Conservation (phyloP, 2,797 vertebrate species). For the Labroides dimidiatus region DNA sequence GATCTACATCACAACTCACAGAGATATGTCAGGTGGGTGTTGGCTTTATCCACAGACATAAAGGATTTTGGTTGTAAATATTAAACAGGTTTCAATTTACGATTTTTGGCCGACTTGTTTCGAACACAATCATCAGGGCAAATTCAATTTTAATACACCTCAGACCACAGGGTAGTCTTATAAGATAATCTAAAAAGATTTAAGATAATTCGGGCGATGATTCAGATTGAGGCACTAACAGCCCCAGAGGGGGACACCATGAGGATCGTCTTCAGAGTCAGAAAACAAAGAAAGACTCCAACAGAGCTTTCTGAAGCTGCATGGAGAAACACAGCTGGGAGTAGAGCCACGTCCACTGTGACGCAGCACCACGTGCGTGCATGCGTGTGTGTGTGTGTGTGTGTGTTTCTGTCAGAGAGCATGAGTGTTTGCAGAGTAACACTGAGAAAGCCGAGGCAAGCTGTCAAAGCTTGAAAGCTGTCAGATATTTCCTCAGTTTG, state of each 20-base stretch:
- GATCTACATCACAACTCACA: no score
- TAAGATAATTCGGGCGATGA: no score
- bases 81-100: no score
- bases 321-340: constrained; percentile 16
- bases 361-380: not conserved
- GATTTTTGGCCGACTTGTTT: no score
- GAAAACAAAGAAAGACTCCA: not conserved
- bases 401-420: not conserved
- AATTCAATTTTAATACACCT: no score
- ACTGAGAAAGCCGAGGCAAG: constrained; percentile 11
- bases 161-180: no score
- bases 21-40: no score
- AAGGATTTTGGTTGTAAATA: no score
- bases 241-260: not conserved
- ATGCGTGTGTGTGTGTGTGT: not conserved
- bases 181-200: no score
- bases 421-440: constrained; percentile 8
- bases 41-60: no score
- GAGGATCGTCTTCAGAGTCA: not conserved
- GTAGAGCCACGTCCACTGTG: constrained; percentile 15
- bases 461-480: constrained; percentile 29
- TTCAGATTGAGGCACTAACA: no score
- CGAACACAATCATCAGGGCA: no score
- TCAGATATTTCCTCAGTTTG: constrained; percentile 18
- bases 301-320: constrained; percentile 4